Percentiles rank a stretch among this genome's conserved stretches.
phyloP scores from a whole-genome alignment of 2,113 vertebrate species.

The Cynopterus brachyotis region DNA sequence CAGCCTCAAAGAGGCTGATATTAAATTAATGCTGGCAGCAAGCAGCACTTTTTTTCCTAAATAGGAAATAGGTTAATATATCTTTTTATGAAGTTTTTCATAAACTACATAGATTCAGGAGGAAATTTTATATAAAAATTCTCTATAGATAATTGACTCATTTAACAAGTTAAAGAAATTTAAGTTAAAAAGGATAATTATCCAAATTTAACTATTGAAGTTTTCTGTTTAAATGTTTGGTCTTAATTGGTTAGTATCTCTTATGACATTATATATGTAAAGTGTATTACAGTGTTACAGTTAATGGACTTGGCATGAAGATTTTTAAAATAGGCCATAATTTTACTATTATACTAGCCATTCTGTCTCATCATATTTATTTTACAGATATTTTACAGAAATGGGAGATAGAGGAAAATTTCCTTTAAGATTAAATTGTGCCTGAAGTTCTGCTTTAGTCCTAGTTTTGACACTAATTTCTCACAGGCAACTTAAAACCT shows the following conservation, averaged over 20 bases:
- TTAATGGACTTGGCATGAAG: background rate
- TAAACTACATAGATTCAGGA: background rate
- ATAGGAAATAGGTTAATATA: background rate
- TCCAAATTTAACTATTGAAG: background rate
- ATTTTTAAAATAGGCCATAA: background rate
- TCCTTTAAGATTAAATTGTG: background rate
- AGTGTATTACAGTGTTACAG: background rate
- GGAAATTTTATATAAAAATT: background rate
- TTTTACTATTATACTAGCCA: background rate
- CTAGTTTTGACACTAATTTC: background rate
- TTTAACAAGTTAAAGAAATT: background rate
- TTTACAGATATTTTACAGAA: slow-evolving; percentile 1
- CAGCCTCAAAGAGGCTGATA: too few relatives aligned
- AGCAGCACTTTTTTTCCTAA: too few relatives aligned
- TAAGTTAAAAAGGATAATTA: background rate
- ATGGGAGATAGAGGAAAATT: background rate
- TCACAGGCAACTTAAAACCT: background rate
- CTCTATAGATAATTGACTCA: background rate
- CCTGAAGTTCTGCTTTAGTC: background rate
- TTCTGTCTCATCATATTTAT: background rate
- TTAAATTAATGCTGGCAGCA: too few relatives aligned
- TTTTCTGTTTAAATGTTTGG: slow-evolving; percentile 6
- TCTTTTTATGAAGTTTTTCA: background rate
- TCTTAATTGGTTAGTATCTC: background rate
- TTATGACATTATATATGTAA: background rate